A percentile compares a stretch with the other conserved stretches of the same genome.
phyloP scores from a whole-genome alignment of 2,888 invertebrate genomes.

The Norana najaformis region DNA sequence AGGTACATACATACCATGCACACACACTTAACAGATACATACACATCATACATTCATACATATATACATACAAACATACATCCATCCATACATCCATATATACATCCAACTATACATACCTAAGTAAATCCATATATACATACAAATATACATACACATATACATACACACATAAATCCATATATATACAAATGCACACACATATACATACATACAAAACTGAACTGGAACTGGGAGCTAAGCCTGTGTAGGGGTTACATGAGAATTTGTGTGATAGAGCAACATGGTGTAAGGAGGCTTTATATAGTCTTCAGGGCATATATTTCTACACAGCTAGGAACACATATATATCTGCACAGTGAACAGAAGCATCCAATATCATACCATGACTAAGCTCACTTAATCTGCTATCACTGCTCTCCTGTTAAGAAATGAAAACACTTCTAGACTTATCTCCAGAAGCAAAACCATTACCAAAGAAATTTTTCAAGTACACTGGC shows the following conservation, averaged over 20 bases:
- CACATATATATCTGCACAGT: not conserved
- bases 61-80: not conserved
- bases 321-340: not conserved
- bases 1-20: no score
- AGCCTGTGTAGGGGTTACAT: not conserved
- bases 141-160: not conserved
- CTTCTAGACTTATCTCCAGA: no score
- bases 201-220: not conserved
- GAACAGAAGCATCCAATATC: not conserved
- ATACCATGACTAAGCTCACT: not conserved
- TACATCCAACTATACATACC: not conserved
- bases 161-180: not conserved
- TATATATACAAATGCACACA: not conserved
- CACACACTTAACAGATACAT: not conserved
- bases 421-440: no score
- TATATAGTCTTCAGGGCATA: not conserved
- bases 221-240: not conserved
- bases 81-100: not conserved
- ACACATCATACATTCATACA: not conserved
- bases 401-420: not conserved
- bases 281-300: not conserved
- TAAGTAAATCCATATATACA: not conserved
- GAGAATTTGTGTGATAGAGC: not conserved
- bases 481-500: no score
- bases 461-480: no score